Percentiles rank a stretch among this genome's conserved stretches.
phyloP scores from a whole-genome alignment of 2,888 invertebrate genomes.

The Plutella xylostella region DNA sequence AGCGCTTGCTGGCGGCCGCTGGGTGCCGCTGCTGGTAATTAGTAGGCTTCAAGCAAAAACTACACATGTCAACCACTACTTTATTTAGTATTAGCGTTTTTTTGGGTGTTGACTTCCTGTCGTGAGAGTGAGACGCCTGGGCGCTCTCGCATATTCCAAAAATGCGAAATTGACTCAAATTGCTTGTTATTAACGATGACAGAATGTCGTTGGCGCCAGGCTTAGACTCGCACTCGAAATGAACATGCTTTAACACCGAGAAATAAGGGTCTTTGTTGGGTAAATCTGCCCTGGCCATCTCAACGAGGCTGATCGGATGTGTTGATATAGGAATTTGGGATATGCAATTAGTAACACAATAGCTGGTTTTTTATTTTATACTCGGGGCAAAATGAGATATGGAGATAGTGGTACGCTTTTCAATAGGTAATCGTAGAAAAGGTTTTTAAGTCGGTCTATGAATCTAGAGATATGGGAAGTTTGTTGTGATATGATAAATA shows the following conservation, averaged over 20 bases:
- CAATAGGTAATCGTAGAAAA: too few species aligned
- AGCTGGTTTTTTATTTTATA: slow-evolving; percentile 27
- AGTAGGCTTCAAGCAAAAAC: slow-evolving; percentile 42
- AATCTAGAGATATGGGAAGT: too few species aligned
- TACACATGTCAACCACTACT: slow-evolving; percentile 56
- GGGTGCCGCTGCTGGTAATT: slow-evolving; percentile 16
- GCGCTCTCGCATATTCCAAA: slow-evolving; percentile 55
- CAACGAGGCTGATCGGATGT: slow-evolving; percentile 49
- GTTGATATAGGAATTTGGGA: slow-evolving; percentile 59
- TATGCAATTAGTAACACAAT: slow-evolving; percentile 59
- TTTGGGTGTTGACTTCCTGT: slow-evolving; percentile 59
- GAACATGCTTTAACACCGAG: slow-evolving; percentile 3
- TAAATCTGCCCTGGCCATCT: slow-evolving; percentile 12
- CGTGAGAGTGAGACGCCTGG: slow-evolving; percentile 53
- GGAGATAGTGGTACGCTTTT: slow-evolving; percentile 15
- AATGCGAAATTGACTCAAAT: slow-evolving; percentile 67
- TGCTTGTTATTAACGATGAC: slow-evolving; percentile 69
- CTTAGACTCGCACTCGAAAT: slow-evolving; percentile 17
- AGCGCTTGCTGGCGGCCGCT: slow-evolving; percentile 31
- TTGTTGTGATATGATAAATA: too few species aligned
- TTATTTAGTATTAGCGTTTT: slow-evolving; percentile 63
- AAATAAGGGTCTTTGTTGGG: background rate
- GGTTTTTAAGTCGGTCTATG: too few species aligned
- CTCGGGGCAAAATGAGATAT: slow-evolving; percentile 16
- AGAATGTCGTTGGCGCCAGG: slow-evolving; percentile 64